A percentile compares a stretch with the other conserved stretches of the same genome.
Evolutionary conservation across 2,888 invertebrate species (phyloP).

Genomic region (Drosophila conformis): DNA sequence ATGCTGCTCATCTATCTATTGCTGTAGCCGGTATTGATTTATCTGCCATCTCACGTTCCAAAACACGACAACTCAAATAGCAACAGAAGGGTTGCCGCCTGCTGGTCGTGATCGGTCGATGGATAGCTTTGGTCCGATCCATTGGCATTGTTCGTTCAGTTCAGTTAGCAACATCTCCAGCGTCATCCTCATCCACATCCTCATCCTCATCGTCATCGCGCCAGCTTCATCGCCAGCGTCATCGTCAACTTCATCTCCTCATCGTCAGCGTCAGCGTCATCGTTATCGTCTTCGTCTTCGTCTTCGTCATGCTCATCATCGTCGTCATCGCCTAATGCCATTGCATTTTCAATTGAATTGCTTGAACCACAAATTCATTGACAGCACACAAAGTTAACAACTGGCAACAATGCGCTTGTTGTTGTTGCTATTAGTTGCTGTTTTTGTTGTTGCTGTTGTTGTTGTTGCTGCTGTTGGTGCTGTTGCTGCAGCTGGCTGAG

Average conservation of each 20-base stretch:
- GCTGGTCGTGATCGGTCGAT: conserved; percentile 73
- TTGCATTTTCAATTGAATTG: conserved; percentile 76
- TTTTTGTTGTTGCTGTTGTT: conserved; percentile 10
- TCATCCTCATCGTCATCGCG: conserved; percentile 9
- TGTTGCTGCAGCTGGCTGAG: conserved; percentile 27
- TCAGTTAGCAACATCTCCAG: conserved; percentile 46
- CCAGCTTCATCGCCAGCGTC: conserved; percentile 22
- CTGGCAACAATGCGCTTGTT: conserved; percentile 54
- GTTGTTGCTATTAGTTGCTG: conserved; percentile 31
- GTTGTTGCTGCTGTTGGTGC: conserved; percentile 7
- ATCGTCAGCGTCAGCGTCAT: conserved; percentile 5
- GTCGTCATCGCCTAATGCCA: conserved; percentile 60
- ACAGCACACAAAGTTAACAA: conserved; percentile 66
- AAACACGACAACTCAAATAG: conserved; percentile 42
- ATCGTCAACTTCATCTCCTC: conserved; percentile 29
- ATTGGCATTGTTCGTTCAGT: conserved; percentile 45
- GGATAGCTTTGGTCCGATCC: conserved; percentile 52
- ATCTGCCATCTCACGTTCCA: conserved; percentile 75
- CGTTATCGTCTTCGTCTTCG: conserved; percentile 11
- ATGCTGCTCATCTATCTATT: conserved; percentile 51
- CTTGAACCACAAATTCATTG: conserved; percentile 76
- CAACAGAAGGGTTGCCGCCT: conserved; percentile 45
- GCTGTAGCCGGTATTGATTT: conserved; percentile 70
- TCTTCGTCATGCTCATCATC: conserved; percentile 15
- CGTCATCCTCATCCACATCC: conserved; percentile 14